These are phyloP conservation scores for Spodoptera picta DNA, from an alignment of 2,888 invertebrate genomes.

Conservation along the genomic window DNA sequence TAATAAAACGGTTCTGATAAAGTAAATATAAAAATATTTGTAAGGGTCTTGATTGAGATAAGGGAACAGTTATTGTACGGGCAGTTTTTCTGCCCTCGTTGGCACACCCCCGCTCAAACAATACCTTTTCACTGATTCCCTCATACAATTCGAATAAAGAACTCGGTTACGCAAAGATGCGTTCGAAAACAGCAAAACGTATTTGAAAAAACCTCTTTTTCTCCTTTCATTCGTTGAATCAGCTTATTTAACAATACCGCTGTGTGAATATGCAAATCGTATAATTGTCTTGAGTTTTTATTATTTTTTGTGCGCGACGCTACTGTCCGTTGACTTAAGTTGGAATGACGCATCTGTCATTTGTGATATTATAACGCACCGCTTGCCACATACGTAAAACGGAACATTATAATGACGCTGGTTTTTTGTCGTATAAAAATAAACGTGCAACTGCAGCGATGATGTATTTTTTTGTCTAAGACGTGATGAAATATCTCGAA, in stretches of 20 bases:
- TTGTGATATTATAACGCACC: constrained; percentile 80
- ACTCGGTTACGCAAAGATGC: constrained; percentile 82
- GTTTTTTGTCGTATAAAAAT: constrained; percentile 71
- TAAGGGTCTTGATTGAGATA: constrained; percentile 26
- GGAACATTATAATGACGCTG: constrained; percentile 72
- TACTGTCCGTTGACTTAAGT: constrained; percentile 64
- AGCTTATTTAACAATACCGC: constrained; percentile 66
- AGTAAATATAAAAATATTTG: constrained; percentile 21
- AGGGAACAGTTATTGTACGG: constrained; percentile 21
- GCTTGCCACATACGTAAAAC: constrained; percentile 75
- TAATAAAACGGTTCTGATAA: no score
- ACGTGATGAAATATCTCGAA: constrained; percentile 74
- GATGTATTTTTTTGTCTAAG: constrained; percentile 68
- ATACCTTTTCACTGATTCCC: constrained; percentile 52
- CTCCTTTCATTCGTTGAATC: constrained; percentile 73
- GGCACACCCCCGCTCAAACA: constrained; percentile 58
- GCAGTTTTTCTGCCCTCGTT: constrained; percentile 35
- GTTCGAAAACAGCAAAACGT: constrained; percentile 70
- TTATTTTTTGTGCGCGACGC: constrained; percentile 62
- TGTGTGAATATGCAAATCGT: constrained; percentile 85
- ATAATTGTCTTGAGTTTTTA: constrained; percentile 79
- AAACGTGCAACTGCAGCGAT: constrained; percentile 67
- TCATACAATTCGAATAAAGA: constrained; percentile 78
- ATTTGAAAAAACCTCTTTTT: constrained; percentile 63
- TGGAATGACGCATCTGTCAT: constrained; percentile 86